Base-by-base conservation (phyloP, 2,888 invertebrate species). In the Linyphia triangularis region DNA sequence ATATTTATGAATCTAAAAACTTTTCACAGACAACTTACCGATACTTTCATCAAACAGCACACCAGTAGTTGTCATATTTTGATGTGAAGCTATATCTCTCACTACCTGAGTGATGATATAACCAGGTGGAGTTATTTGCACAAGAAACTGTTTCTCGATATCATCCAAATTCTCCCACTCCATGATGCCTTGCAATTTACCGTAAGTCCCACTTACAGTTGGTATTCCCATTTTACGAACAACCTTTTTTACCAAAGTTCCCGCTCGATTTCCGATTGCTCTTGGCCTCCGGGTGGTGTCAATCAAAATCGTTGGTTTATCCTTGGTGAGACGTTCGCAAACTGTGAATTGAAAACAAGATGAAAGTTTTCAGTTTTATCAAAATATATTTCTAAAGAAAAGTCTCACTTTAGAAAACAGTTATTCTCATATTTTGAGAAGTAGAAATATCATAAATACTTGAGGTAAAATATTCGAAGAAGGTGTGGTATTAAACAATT, bases 21-120 rank as follows among this genome's bases (percentile, higher is more conserved):
- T 51, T 5, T 51, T n/a, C 40, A 51, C 1, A n/a, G n/a, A 51
- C n/a, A 10, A 92, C 94, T 92, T 92, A 96, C 96, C 95, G 92
- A 97, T 98, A 57, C 95, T 95, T 28, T 96, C 95, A 92, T 99
- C 98, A 92, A 96, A 98, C 67, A 99, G 94, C 72, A 99, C 96
- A 6, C 97, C 98, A 16, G 97, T 97, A 92, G 97, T 97, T 4
- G 96, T 96, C 82, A 98, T 96, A 92, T 97, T 97, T 93, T 97
- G 96, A 90, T 95, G 95, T 0, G 95, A 94, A 3, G 97, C 96
- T 91, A 98, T 95, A 65, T 96, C 96, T 82, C 97, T 94, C 0
- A 98, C 95, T 0, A 96, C 95, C 92, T 97, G 96, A 0, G 97
- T 96, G 90, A 97, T 95, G 37, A 97, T 94, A 92, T 97, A 97